A percentile compares a stretch with the other conserved stretches of the same genome.
These are phyloP conservation scores for Ochropleura leucogaster DNA, from an alignment of 2,888 invertebrate species.

Conservation along the genomic window DNA sequence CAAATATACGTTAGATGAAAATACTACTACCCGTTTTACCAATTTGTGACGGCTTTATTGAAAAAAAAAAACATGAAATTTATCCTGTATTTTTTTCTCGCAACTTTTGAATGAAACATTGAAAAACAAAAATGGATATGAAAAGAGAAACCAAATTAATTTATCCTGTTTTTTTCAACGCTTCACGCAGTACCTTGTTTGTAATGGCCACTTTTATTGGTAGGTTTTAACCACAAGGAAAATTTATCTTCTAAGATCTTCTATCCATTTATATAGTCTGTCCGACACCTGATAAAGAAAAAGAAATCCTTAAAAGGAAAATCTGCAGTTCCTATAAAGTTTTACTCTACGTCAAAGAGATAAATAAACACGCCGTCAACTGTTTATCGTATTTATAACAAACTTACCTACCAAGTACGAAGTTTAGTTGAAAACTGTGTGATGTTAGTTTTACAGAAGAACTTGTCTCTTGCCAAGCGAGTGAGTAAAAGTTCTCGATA, in stretches of 20 bases:
- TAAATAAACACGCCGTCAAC: slow-evolving; percentile 14
- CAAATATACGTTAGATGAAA: no score
- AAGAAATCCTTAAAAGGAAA: neutral
- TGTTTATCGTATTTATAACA: slow-evolving; percentile 31
- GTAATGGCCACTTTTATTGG: no score
- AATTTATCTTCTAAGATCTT: neutral
- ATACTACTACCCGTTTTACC: no score
- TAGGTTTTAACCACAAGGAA: no score
- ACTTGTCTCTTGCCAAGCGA: slow-evolving; percentile 35
- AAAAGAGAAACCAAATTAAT: no score
- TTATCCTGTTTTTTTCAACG: no score
- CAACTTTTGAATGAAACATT: no score
- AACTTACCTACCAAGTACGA: slow-evolving; percentile 16
- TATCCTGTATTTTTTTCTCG: no score
- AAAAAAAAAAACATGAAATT: no score
- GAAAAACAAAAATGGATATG: no score
- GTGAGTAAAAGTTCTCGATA: slow-evolving; percentile 21
- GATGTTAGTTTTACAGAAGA: slow-evolving; percentile 32
- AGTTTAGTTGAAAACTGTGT: slow-evolving; percentile 17
- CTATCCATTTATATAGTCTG: neutral
- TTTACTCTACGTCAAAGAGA: neutral
- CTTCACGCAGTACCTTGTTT: no score
- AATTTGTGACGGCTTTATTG: no score
- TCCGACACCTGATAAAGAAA: neutral
- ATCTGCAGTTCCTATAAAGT: neutral